These are phyloP conservation scores for Dufourea novaeangliae DNA, from an alignment of 1,140 invertebrate species.

Conservation along the genomic window DNA sequence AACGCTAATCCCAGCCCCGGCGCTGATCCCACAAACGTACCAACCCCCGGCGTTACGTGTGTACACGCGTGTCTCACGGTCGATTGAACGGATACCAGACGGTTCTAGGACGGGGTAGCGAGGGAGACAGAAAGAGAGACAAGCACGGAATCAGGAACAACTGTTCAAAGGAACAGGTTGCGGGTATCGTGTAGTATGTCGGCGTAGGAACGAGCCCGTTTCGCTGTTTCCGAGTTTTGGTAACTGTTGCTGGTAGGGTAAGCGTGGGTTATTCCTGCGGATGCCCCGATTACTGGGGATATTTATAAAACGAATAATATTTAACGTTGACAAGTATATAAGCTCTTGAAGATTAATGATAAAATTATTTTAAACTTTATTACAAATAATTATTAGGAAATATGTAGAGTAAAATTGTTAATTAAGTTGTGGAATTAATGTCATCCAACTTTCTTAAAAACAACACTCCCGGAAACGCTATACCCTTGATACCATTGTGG, in stretches of 20 bases:
- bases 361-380: too few species aligned
- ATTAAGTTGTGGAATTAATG: too few species aligned
- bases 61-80: conserved; percentile 37
- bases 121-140: not conserved
- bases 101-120: not conserved
- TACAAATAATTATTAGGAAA: too few species aligned
- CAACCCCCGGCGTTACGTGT: conserved; percentile 42
- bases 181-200: conserved; percentile 66
- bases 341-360: too few species aligned
- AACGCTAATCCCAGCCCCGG: conserved; percentile 60
- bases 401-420: too few species aligned
- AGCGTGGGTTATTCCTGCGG: too few species aligned
- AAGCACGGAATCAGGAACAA: conserved; percentile 9
- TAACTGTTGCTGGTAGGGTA: conserved; percentile 59
- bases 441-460: too few species aligned
- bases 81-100: conserved; percentile 41
- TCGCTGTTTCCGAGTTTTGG: conserved; percentile 77
- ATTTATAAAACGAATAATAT: too few species aligned
- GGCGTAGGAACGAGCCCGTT: conserved; percentile 66
- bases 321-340: too few species aligned
- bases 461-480: too few species aligned
- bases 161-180: conserved; percentile 59
- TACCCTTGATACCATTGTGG: too few species aligned
- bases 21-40: conserved; percentile 53
- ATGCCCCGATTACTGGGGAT: too few species aligned